phyloP scores from a whole-genome alignment of 2,113 vertebrate genomes.

The Calyptommatus sinebrachiatus region DNA sequence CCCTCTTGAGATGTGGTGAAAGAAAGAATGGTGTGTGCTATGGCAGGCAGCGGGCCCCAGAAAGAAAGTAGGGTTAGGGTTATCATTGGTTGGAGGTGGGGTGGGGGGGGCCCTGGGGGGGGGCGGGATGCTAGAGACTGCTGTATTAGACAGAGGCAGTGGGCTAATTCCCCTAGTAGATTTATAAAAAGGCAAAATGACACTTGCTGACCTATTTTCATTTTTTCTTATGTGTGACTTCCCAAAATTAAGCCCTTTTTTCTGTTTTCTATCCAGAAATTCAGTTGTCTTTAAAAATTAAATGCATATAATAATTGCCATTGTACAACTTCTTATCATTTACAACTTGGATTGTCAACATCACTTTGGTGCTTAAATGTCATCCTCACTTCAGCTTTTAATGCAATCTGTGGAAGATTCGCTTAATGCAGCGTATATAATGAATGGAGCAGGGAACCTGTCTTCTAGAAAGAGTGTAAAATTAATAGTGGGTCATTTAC shows the following conservation, averaged over 20 bases:
- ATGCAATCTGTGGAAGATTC: slow-evolving; percentile 1
- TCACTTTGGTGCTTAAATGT: neutral
- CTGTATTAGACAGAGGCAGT: too few relatives aligned
- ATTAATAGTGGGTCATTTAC: slow-evolving; percentile 14
- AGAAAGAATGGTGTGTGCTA: too few relatives aligned
- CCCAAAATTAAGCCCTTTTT: neutral
- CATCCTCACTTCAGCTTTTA: slow-evolving; percentile 7
- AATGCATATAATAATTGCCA: neutral
- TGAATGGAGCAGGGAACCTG: slow-evolving; percentile 24
- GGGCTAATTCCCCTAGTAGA: too few relatives aligned
- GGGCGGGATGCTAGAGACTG: too few relatives aligned
- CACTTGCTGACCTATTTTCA: neutral
- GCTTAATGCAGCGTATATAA: neutral
- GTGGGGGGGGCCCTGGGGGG: too few relatives aligned
- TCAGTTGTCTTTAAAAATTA: neutral
- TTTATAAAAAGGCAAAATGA: neutral
- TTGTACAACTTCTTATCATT: neutral
- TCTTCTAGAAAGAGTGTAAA: slow-evolving; percentile 26
- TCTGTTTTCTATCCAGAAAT: neutral
- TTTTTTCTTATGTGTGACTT: neutral
- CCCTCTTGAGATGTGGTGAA: too few relatives aligned
- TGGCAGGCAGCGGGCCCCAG: too few relatives aligned
- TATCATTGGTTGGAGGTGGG: too few relatives aligned
- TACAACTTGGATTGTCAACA: slow-evolving; percentile 14
- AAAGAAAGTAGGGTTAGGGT: too few relatives aligned